These are phyloP conservation scores for Dipodomys merriami DNA, from an alignment of 2,113 vertebrate species.

Conservation along the genomic window DNA sequence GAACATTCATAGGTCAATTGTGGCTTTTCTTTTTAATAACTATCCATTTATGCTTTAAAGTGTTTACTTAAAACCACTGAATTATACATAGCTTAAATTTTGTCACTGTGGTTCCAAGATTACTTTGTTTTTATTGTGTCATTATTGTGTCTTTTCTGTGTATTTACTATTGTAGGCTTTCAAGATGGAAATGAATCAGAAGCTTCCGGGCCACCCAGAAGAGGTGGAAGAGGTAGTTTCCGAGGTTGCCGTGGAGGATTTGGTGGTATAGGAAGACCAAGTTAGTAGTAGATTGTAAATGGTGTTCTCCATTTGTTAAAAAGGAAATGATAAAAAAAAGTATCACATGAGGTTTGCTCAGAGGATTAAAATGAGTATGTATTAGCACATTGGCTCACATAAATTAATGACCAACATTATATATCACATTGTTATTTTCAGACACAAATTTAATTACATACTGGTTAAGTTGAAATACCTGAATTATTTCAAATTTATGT, in stretches of 20 bases:
- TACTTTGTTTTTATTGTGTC: conserved; percentile 51
- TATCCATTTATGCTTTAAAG: conserved; percentile 25
- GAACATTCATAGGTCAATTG: conserved; percentile 11
- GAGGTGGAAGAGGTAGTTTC: conserved; percentile 74
- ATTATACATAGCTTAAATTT: conserved; percentile 47
- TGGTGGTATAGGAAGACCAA: conserved; percentile 70
- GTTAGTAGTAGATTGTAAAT: conserved; percentile 70
- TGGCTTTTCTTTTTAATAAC: background rate
- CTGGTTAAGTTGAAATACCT: background rate
- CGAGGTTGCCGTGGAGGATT: conserved; percentile 71
- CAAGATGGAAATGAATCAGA: conserved; percentile 61
- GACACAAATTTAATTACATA: background rate
- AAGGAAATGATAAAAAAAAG: conserved; percentile 22
- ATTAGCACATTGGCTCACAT: background rate
- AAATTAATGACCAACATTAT: background rate
- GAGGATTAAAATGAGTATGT: background rate
- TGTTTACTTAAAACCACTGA: conserved; percentile 14
- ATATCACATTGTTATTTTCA: background rate
- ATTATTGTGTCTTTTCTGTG: conserved; percentile 37
- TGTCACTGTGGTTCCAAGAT: background rate
- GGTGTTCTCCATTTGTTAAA: conserved; percentile 48
- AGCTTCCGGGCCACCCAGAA: conserved; percentile 46
- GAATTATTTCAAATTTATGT: background rate
- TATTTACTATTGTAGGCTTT: conserved; percentile 74
- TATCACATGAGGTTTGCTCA: background rate